These are phyloP conservation scores for Cantharis nigra DNA, from an alignment of 2,888 invertebrate species.

Conservation along the genomic window DNA sequence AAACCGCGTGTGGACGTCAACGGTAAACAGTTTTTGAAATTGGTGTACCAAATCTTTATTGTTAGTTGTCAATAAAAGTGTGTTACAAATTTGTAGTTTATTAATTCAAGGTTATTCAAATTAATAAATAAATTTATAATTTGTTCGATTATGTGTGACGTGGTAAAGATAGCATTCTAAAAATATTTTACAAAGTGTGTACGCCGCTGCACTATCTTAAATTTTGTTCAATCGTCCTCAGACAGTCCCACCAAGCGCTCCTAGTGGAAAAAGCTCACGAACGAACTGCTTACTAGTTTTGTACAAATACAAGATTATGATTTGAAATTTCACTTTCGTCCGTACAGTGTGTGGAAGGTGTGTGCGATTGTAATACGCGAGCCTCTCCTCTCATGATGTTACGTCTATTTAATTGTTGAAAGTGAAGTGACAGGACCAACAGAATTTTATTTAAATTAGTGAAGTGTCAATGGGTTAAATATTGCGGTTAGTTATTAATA, in stretches of 20 bases:
- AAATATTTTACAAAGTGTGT: not conserved
- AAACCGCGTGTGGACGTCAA: not conserved
- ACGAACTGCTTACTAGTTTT: conserved; percentile 13
- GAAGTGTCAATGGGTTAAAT: not conserved
- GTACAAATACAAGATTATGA: conserved; percentile 29
- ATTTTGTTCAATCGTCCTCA: not conserved
- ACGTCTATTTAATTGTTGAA: not conserved
- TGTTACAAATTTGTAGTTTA: not conserved
- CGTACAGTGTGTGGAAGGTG: conserved; percentile 23
- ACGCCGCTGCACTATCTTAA: not conserved
- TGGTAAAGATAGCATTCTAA: not conserved
- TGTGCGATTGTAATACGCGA: conserved; percentile 23
- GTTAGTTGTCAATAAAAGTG: not conserved
- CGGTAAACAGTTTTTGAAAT: not conserved
- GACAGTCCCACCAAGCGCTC: not conserved
- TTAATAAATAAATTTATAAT: not conserved
- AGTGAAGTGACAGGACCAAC: not conserved
- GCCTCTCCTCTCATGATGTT: not conserved
- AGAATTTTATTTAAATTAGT: not conserved
- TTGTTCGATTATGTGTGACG: not conserved
- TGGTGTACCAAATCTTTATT: not conserved
- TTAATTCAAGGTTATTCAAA: not conserved
- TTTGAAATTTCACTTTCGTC: conserved; percentile 33
- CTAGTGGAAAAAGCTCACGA: conserved; percentile 13
- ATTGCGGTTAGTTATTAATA: not conserved